Conservation (phyloP, 2,888 invertebrate species). For the Adelognathus sp. region DNA sequence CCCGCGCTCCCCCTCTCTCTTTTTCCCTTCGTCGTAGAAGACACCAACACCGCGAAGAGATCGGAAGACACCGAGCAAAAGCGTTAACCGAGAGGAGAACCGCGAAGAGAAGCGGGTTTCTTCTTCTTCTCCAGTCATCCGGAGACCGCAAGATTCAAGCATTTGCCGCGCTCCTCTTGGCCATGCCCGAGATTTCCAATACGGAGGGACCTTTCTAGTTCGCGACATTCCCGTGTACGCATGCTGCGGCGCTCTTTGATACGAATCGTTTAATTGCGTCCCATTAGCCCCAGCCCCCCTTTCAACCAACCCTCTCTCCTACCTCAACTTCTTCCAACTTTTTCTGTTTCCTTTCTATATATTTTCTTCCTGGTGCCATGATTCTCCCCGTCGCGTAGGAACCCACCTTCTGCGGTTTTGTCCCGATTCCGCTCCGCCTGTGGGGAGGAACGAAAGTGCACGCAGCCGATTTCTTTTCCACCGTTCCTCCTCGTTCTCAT, state of each 20-base stretch:
- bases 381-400: constrained; percentile 12
- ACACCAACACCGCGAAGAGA: constrained; percentile 21
- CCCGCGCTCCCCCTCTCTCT: too few relatives aligned
- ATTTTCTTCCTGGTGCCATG: constrained; percentile 39
- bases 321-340: constrained; percentile 21
- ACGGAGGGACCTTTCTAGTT: constrained; percentile 71
- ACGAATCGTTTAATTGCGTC: constrained; percentile 81
- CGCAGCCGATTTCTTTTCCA: constrained; percentile 48
- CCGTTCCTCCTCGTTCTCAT: constrained; percentile 42
- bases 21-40: background rate
- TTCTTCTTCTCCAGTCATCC: constrained; percentile 54
- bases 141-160: background rate
- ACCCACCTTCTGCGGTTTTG: constrained; percentile 32
- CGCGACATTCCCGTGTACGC: constrained; percentile 79
- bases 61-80: background rate
- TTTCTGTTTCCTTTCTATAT: constrained; percentile 12
- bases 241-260: constrained; percentile 80
- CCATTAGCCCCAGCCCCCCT: constrained; percentile 79
- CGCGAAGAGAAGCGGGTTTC: constrained; percentile 36
- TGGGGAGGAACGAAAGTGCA: constrained; percentile 69
- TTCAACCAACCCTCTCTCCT: constrained; percentile 64
- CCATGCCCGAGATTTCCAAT: constrained; percentile 51
- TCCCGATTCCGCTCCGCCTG: constrained; percentile 55
- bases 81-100: constrained; percentile 44
- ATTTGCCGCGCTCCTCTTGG: constrained; percentile 35